Conservation (phyloP, 2,888 invertebrate species). For the Bugula neritina region DNA sequence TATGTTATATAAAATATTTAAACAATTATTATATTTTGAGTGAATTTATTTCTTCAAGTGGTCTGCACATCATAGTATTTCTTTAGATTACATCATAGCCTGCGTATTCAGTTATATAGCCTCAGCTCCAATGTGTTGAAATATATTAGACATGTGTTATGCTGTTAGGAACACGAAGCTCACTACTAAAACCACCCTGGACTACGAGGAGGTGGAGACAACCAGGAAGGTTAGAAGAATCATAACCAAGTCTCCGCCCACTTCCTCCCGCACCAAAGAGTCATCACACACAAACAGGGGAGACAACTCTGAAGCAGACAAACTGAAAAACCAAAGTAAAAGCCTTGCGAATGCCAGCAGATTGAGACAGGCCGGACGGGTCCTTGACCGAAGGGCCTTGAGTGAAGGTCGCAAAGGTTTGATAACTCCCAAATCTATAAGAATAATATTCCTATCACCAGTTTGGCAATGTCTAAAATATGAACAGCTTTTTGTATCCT, state of each 20-base stretch:
- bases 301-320: not conserved
- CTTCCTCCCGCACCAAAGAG: not conserved
- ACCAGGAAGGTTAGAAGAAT: not conserved
- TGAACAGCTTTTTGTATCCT: too few relatives aligned
- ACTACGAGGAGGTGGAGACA: conserved; percentile 25
- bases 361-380: not conserved
- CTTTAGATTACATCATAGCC: too few relatives aligned
- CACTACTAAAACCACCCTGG: not conserved
- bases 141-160: too few relatives aligned
- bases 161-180: not conserved
- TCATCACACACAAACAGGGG: not conserved
- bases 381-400: not conserved
- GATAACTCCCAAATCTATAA: too few relatives aligned
- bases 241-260: not conserved
- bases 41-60: too few relatives aligned
- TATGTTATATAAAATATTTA: too few relatives aligned
- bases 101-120: too few relatives aligned
- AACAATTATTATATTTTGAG: too few relatives aligned
- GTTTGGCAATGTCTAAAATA: too few relatives aligned
- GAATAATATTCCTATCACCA: too few relatives aligned
- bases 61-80: too few relatives aligned
- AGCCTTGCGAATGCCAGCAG: not conserved
- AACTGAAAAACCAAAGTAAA: not conserved
- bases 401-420: conserved; percentile 5
- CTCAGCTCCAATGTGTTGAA: too few relatives aligned